phyloP scores from a whole-genome alignment of 2,888 invertebrate species.

The Scelioninae gen. 1 region DNA sequence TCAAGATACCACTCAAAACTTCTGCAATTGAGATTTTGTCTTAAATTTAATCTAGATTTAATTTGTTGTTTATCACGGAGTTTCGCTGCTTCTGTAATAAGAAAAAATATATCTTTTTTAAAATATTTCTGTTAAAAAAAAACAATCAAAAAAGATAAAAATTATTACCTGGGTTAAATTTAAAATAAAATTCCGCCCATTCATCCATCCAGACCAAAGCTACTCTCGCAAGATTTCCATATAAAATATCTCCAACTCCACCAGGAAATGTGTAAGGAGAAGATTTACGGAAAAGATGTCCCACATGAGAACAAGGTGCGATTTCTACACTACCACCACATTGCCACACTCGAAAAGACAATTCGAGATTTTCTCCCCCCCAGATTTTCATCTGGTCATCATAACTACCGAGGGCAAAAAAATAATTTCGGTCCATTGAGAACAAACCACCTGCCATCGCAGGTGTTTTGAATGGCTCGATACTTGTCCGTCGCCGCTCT shows the following conservation, averaged over 20 bases:
- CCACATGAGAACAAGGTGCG: slow-evolving; percentile 96
- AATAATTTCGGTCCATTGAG: slow-evolving; percentile 93
- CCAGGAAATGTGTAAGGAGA: slow-evolving; percentile 98
- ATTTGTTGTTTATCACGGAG: slow-evolving; percentile 87
- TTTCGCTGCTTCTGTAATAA: slow-evolving; percentile 85
- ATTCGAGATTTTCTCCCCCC: slow-evolving; percentile 99
- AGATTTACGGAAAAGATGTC: slow-evolving; percentile 95
- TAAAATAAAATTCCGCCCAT: slow-evolving; percentile 96
- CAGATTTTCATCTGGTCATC: slow-evolving; percentile 93
- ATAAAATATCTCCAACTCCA: slow-evolving; percentile 94
- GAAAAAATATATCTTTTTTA: neutral
- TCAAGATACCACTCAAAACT: slow-evolving; percentile 97
- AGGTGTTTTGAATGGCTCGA: slow-evolving; percentile 90
- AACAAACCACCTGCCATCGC: slow-evolving; percentile 98
- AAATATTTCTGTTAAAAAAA: too few relatives aligned
- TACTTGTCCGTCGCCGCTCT: slow-evolving; percentile 87
- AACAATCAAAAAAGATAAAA: too few relatives aligned
- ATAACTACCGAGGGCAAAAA: slow-evolving; percentile 93
- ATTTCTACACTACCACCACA: slow-evolving; percentile 96
- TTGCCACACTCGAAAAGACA: slow-evolving; percentile 98
- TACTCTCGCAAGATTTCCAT: slow-evolving; percentile 95
- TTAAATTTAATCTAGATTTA: slow-evolving; percentile 87
- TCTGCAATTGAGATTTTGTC: slow-evolving; percentile 91
- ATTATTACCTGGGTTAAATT: slow-evolving; percentile 89
- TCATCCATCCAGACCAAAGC: slow-evolving; percentile 99